Evolutionary conservation across 2,888 invertebrate genomes (phyloP).

Genomic region (Bombylius discolor): DNA sequence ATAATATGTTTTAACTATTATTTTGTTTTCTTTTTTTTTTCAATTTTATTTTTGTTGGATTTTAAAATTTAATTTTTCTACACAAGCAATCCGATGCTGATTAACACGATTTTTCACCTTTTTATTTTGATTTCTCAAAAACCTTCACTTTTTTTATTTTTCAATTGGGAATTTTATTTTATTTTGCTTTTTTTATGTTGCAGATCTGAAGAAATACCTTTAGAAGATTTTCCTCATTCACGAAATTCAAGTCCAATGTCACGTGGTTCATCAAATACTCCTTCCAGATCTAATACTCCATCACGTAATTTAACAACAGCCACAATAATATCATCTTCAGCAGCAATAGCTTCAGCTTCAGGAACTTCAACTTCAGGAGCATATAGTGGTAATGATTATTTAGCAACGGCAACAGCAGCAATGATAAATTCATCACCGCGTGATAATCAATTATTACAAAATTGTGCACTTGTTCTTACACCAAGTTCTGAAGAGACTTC

Average conservation of each 20-base stretch:
- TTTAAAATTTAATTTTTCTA: too few species aligned
- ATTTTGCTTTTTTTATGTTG: not conserved
- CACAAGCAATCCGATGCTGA: too few species aligned
- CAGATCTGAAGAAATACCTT: constrained; percentile 62
- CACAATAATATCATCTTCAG: not conserved
- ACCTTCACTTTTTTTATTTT: too few species aligned
- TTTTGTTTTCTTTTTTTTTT: too few species aligned
- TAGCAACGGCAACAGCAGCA: not conserved
- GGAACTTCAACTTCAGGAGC: not conserved
- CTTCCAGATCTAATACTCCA: constrained; percentile 39
- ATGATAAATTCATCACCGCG: constrained; percentile 11
- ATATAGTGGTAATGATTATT: not conserved
- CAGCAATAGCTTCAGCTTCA: not conserved
- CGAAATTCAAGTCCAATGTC: constrained; percentile 38
- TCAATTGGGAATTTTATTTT: constrained; percentile 21
- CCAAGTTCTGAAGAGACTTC: constrained; percentile 62
- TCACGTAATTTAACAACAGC: constrained; percentile 14
- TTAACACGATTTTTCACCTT: too few species aligned
- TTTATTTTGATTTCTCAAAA: too few species aligned
- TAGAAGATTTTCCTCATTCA: constrained; percentile 59
- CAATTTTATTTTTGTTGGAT: too few species aligned
- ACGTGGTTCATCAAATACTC: constrained; percentile 22
- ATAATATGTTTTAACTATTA: too few species aligned
- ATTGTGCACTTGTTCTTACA: constrained; percentile 16
- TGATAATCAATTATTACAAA: constrained; percentile 9